Base-by-base conservation (phyloP, 2,113 vertebrate species). In the Callospermophilus lateralis region DNA sequence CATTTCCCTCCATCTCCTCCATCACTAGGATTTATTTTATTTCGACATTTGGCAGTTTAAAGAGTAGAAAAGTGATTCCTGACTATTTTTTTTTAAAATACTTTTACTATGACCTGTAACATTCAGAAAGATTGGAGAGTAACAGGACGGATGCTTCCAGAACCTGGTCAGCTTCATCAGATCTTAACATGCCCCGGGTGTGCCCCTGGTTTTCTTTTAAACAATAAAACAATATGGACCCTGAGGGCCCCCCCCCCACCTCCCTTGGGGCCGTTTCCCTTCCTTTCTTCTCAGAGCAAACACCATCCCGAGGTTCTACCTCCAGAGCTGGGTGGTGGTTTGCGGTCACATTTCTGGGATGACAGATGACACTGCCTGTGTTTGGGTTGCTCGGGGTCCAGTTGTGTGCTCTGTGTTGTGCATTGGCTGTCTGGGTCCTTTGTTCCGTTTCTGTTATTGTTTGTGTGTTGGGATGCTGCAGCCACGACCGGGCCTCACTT, bases 301-400 rank as follows among this genome's bases (percentile, higher is more conserved):
- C 2, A 11, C 12, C 61, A 34, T 7, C 2, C 0, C 24, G 53
- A 78, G 24, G 32, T 48, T 26, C 30, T 9, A 4, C n/a, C 0
- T 53, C 13, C 8, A 30, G 4, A 12, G 15, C n/a, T 55, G 6
- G 3, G 0, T 32, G 51, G 4, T 4, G 68, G 58, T 51, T 84
- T 73, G 7, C 19, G 17, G 34, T n/a, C 61, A 68, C 16, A 45
- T 32, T 79, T 84, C 42, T 79, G 17, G 32, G 12, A 42, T 48
- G 51, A 77, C 78, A 77, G 4, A 77, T 17, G 45, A 26, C 30
- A 34, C 5, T 2, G 22, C 61, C 9, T 15, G 8, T 55, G 70
- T 61, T 79, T 92, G 39, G 2, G 10, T 53, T n/a, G 55, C 20
- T 83, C 19, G 8, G 30, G 4, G 8, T 83, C 70, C 19, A 22